Conservation (phyloP, 2,888 invertebrate genomes). For the Crematogaster levior region DNA sequence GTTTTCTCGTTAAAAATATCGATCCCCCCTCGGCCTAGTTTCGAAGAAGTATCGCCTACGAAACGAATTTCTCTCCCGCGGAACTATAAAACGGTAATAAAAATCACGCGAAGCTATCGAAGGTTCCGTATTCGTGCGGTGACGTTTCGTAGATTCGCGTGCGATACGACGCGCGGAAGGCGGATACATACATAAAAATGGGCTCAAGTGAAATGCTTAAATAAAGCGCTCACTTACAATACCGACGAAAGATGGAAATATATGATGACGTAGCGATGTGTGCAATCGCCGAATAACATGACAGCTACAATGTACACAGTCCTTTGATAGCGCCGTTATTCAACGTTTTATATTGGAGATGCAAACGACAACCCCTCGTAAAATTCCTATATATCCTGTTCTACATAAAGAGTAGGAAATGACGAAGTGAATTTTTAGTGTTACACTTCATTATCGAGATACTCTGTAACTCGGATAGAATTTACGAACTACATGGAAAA, state of each 20-base stretch:
- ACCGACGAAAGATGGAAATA: conserved; percentile 23
- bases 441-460: not conserved
- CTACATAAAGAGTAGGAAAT: not conserved
- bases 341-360: conserved; percentile 1
- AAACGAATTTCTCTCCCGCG: conserved; percentile 29
- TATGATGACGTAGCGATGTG: not conserved
- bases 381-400: not conserved
- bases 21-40: conserved; percentile 46
- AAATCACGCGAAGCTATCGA: conserved; percentile 34
- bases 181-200: conserved; percentile 12
- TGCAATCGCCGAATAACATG: conserved; percentile 14
- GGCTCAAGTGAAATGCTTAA: conserved; percentile 9
- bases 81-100: conserved; percentile 8
- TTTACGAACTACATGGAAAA: not conserved
- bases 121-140: not conserved
- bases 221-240: conserved; percentile 20
- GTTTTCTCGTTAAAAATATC: conserved; percentile 62
- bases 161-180: conserved; percentile 20
- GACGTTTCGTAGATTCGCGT: conserved; percentile 22
- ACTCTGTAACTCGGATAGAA: not conserved
- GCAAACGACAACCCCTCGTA: not conserved
- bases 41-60: conserved; percentile 44
- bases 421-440: not conserved
- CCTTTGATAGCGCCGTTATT: not conserved
- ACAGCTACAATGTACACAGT: not conserved